Conservation (phyloP, 2,113 vertebrate species). For the Macrotis lagotis region DNA sequence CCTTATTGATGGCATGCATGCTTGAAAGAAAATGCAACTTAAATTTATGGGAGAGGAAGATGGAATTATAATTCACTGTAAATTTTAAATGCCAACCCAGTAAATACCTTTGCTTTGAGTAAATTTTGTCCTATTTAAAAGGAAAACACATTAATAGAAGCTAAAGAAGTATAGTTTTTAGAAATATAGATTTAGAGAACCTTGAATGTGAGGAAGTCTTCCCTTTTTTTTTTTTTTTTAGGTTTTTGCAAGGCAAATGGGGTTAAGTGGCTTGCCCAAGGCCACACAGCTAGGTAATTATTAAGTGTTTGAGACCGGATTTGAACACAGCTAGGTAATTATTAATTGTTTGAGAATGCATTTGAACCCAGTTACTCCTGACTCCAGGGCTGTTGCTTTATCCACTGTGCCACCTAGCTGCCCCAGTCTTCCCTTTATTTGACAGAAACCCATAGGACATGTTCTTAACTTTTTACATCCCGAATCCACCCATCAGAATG, state of each 20-base stretch:
- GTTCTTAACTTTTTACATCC: not conserved
- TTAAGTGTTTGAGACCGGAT: too few relatives aligned
- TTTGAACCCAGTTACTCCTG: too few relatives aligned
- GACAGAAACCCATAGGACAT: not conserved
- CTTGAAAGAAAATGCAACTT: not conserved
- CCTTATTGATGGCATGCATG: not conserved
- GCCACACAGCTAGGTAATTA: too few relatives aligned
- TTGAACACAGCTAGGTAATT: too few relatives aligned
- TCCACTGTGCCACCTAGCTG: too few relatives aligned
- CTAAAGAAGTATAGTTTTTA: not conserved
- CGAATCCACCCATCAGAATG: conserved; percentile 17
- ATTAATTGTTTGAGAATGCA: too few relatives aligned
- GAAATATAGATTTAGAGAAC: not conserved
- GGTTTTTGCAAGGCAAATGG: too few relatives aligned
- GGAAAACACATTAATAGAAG: not conserved
- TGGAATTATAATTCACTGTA: not conserved
- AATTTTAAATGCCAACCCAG: not conserved
- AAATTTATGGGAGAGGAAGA: not conserved
- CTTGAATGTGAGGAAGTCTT: not conserved
- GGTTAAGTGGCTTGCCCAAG: too few relatives aligned
- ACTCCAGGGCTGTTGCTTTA: too few relatives aligned
- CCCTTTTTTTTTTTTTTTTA: too few relatives aligned
- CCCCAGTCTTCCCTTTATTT: too few relatives aligned
- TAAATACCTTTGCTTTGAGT: not conserved
- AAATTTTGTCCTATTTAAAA: not conserved